Conservation (phyloP, 2,888 invertebrate species). For the Macrosiphum euphorbiae region DNA sequence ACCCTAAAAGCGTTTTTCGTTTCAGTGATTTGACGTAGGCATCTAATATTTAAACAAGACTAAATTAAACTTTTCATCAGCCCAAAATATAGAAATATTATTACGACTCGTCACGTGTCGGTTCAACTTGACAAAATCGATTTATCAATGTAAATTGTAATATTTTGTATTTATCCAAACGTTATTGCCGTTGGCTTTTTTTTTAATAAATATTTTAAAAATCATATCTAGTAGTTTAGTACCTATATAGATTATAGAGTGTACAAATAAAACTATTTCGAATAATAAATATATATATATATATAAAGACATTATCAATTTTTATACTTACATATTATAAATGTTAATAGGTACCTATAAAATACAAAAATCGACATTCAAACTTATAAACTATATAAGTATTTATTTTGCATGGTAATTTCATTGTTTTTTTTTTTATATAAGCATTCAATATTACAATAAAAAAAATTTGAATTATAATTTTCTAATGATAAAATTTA, state of each 20-base stretch:
- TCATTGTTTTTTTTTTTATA: no score
- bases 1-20: slow-evolving; percentile 10
- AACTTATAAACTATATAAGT: neutral
- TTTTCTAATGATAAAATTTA: neutral
- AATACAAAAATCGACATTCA: neutral
- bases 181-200: neutral
- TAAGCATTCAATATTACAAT: no score
- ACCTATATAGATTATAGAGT: neutral
- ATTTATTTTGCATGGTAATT: neutral
- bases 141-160: neutral
- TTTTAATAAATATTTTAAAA: neutral
- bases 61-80: slow-evolving; percentile 26
- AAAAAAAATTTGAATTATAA: no score
- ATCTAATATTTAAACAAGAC: neutral
- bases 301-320: neutral
- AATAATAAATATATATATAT: neutral
- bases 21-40: neutral
- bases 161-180: neutral
- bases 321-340: neutral
- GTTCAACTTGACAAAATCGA: neutral
- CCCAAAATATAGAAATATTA: neutral
- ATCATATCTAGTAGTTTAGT: neutral
- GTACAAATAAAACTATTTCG: neutral
- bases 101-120: neutral
- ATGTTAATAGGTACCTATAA: neutral